phyloP scores from a whole-genome alignment of 2,797 vertebrate genomes.

The Peromyscus nudipes region DNA sequence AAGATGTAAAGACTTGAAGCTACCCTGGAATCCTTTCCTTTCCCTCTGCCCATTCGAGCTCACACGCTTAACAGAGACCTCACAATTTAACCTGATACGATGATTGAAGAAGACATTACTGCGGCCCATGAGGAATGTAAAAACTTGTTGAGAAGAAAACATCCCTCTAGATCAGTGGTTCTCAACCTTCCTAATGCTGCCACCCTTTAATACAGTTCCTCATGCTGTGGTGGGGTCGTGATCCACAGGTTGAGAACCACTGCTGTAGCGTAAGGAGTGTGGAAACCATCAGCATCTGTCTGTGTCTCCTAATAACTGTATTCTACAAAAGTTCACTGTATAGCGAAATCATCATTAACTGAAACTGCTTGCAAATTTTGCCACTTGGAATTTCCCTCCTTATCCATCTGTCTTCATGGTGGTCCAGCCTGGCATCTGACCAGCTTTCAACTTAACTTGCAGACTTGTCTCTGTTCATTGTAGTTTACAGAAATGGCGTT shows the following conservation, averaged over 20 bases:
- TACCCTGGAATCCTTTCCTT: neutral
- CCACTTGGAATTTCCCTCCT: neutral
- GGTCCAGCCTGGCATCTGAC: neutral
- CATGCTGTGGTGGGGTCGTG: neutral
- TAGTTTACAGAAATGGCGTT: neutral
- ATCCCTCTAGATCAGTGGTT: neutral
- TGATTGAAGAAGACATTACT: neutral
- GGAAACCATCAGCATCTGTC: neutral
- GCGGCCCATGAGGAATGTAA: neutral
- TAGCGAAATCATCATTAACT: neutral
- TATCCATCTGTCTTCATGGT: neutral
- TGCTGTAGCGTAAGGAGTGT: neutral
- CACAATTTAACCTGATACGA: neutral
- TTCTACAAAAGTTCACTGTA: neutral
- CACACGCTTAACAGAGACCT: neutral
- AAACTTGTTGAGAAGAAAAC: neutral
- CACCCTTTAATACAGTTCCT: neutral
- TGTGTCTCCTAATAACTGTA: neutral
- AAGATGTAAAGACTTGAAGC: neutral
- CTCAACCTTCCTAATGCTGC: neutral
- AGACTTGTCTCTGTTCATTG: neutral
- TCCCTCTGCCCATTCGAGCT: neutral
- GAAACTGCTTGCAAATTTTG: conserved; percentile 17
- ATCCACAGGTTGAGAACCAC: neutral
- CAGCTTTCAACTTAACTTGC: neutral